Conservation (phyloP, 1,140 invertebrate species). For the Pygmarrhopalites habei region DNA sequence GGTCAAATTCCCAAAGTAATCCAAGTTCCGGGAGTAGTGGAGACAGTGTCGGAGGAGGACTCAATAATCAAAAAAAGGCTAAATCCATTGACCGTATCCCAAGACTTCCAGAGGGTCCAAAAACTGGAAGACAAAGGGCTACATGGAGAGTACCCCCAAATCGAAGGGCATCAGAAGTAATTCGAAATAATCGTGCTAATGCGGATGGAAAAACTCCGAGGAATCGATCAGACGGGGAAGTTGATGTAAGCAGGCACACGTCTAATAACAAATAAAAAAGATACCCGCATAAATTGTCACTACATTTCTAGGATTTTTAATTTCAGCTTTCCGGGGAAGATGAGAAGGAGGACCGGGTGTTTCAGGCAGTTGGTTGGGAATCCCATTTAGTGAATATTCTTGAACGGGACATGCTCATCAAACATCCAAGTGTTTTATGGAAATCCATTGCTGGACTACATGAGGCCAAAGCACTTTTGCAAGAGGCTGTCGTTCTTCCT, state of each 20-base stretch:
- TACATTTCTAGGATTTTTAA: background rate
- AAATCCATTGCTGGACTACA: conserved; percentile 57
- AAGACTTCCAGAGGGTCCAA: conserved; percentile 25
- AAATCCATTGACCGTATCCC: conserved; percentile 40
- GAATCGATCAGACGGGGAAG: conserved; percentile 35
- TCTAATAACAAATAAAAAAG: conserved; percentile 1
- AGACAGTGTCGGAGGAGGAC: conserved; percentile 5
- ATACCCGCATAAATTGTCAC: background rate
- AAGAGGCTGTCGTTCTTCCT: conserved; percentile 64
- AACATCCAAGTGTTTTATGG: conserved; percentile 56
- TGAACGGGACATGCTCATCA: conserved; percentile 58
- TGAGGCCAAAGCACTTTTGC: conserved; percentile 59
- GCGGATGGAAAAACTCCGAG: conserved; percentile 22
- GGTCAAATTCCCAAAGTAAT: conserved; percentile 40
- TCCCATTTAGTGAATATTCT: conserved; percentile 68
- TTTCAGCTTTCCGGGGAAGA: conserved; percentile 38
- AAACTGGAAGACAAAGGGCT: conserved; percentile 29
- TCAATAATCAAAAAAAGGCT: conserved; percentile 35
- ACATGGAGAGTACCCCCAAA: conserved; percentile 37
- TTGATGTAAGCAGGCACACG: conserved; percentile 27
- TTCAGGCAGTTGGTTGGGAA: conserved; percentile 67
- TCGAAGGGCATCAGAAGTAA: conserved; percentile 29
- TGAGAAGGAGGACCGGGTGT: conserved; percentile 55
- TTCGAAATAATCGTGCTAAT: conserved; percentile 18
- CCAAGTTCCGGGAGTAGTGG: conserved; percentile 32